Evolutionary conservation across 2,888 invertebrate genomes (phyloP), one percentile per base, ranked within the genome.

Genomic region (Cosmia pyralina): DNA sequence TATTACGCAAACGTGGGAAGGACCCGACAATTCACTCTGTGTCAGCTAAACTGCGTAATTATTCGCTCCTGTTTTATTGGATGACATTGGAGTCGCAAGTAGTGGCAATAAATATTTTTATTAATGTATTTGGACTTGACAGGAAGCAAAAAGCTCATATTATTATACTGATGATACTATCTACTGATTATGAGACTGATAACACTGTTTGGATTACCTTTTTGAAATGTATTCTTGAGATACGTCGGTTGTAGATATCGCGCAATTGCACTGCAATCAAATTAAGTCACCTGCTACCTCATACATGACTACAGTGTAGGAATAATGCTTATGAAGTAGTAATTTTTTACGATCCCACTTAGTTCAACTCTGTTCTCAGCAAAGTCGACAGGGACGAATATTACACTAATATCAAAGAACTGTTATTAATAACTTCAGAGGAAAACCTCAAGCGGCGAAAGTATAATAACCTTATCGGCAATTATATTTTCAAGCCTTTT

Each of bases 1-100:
- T 85, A 89, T 90, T 89, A 88, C 83, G 78, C 82, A 87, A 88
- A 84, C 79, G 74, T 84, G 77, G 68, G 78, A 83, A 87, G 82
- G 75, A 82, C 71, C 81, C 59, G 57, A 38, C 67, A 2, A 67
- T 77, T 77, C 60, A 69, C 65, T 70, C 63, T 75, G 66, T 87
- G 79, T 84, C 83, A 82, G 75, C 59, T 72, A 69, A 71, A 71
- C 74, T 63, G 67, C 59, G 64, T 68, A 77, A 81, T 80, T 77
- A 82, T 66, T 60, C 60, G 63, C 70, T 80, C 77, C 60, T 73
- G 59, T 79, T 81, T 68, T 46, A 41, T 58, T 75, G 41, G 53
- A 66, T 50, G 52, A 19, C 58, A 79, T 62, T 69, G 62, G 74
- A 85, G 78, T 74, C 50, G 72, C 65, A 34, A 48, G 4, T 15